These are phyloP conservation scores for Zelleria hepariella DNA, from an alignment of 2,888 invertebrate species.

Conservation along the genomic window DNA sequence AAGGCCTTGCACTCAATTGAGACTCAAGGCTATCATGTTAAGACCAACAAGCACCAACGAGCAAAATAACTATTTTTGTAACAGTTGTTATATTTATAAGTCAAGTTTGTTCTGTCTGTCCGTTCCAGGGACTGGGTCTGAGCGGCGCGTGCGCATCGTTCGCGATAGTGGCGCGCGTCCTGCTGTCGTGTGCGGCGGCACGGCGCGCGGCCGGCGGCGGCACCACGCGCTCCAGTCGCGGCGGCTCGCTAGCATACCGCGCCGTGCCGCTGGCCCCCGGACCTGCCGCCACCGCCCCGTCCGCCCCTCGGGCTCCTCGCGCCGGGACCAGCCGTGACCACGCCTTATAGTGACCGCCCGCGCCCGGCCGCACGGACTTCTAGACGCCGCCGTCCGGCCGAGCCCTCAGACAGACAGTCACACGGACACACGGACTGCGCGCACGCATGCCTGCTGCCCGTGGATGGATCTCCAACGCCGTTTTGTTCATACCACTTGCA, in stretches of 20 bases:
- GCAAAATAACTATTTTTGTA: no score
- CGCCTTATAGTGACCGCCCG: constrained; percentile 52
- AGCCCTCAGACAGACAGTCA: not conserved
- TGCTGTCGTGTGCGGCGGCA: constrained; percentile 12
- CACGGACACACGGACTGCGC: no score
- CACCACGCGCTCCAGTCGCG: constrained; percentile 2
- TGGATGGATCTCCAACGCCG: not conserved
- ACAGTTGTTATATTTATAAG: not conserved
- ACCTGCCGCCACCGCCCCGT: constrained; percentile 15
- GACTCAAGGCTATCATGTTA: no score
- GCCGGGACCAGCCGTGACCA: constrained; percentile 30
- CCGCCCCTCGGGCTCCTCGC: constrained; percentile 14
- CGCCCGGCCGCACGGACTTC: constrained; percentile 30
- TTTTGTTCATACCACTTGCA: constrained; percentile 10
- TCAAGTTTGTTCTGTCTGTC: not conserved
- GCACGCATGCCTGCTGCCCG: not conserved
- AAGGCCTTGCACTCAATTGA: no score
- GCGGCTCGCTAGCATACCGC: constrained; percentile 22
- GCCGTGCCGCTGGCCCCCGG: constrained; percentile 27
- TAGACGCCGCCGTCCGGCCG: constrained; percentile 8
- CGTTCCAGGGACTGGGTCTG: constrained; percentile 30
- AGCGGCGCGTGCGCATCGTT: constrained; percentile 20
- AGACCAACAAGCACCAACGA: no score
- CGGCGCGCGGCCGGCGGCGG: constrained; percentile 11
- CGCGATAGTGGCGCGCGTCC: constrained; percentile 17